A percentile compares a stretch with the other conserved stretches of the same genome.
Conservation (phyloP, 2,888 invertebrate species). For the Euplagia quadripunctaria region DNA sequence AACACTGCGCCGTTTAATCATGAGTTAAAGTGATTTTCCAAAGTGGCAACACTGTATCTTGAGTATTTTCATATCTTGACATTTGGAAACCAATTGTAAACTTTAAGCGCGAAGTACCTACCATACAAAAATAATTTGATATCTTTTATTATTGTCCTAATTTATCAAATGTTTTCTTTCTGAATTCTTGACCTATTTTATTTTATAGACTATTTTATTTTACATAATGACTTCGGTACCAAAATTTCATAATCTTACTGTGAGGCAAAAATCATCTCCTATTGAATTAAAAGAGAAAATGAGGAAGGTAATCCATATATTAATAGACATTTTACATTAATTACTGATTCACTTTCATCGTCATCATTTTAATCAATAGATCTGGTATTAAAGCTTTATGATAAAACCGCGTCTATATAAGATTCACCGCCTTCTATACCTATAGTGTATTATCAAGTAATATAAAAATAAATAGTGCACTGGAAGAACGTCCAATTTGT, state of each 20-base stretch:
- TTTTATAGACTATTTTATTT: background rate
- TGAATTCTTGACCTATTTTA: background rate
- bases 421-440: background rate
- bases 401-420: no score
- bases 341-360: no score
- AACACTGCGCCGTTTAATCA: no score
- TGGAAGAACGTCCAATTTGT: no score
- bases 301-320: constrained; percentile 68
- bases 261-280: constrained; percentile 72
- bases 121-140: background rate
- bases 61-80: no score
- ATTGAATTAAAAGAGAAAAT: constrained; percentile 80
- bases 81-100: background rate
- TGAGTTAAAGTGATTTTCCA: background rate
- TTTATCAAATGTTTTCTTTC: background rate
- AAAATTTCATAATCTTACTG: constrained; percentile 71
- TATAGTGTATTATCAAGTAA: background rate
- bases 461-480: no score
- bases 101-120: constrained; percentile 2
- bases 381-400: background rate
- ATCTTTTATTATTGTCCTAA: background rate
- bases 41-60: background rate
- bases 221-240: constrained; percentile 73
- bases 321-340: no score
- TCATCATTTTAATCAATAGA: background rate